Evolutionary conservation across 2,113 vertebrate genomes (phyloP).

Genomic region (Pseudorhombus dupliciocellatus): DNA sequence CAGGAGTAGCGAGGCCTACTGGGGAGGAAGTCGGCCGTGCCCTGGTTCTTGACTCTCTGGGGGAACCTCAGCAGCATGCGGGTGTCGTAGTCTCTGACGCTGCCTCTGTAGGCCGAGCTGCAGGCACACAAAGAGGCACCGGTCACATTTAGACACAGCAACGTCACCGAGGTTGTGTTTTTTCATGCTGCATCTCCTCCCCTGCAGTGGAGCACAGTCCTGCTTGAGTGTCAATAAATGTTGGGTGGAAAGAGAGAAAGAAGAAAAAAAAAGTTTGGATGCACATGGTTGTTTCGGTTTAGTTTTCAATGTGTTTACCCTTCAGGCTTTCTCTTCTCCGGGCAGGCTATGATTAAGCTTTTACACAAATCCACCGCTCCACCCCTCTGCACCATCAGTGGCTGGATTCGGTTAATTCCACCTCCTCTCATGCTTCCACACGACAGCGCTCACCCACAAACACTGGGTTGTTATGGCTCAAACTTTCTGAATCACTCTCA

Average conservation of each 20-base stretch:
- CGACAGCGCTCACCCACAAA: conserved; percentile 33
- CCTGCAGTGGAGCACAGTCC: conserved; percentile 19
- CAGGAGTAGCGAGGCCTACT: conserved; percentile 95
- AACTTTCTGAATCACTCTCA: conserved; percentile 56
- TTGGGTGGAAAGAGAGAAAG: conserved; percentile 51
- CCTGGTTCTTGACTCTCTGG: conserved; percentile 98
- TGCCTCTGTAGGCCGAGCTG: conserved; percentile 75
- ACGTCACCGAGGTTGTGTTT: conserved; percentile 43
- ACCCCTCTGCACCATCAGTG: conserved; percentile 41
- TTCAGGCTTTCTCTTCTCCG: conserved; percentile 60
- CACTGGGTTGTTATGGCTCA: conserved; percentile 64
- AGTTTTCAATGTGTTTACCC: conserved; percentile 75
- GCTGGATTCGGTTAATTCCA: conserved; percentile 63
- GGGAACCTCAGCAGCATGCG: conserved; percentile 95
- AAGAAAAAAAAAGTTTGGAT: conserved; percentile 36
- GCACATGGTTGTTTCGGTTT: conserved; percentile 61
- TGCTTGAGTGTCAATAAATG: conserved; percentile 53
- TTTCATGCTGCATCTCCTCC: conserved; percentile 42
- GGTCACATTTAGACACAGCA: conserved; percentile 8
- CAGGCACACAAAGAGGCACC: conserved; percentile 4
- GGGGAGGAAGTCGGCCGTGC: conserved; percentile 96
- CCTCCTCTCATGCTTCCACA: conserved; percentile 51
- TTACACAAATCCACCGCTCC: conserved; percentile 58
- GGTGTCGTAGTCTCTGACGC: conserved; percentile 93
- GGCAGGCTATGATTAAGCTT: conserved; percentile 71